These are phyloP conservation scores for Calosoma granatense DNA, from an alignment of 1,140 invertebrate genomes.

Conservation along the genomic window DNA sequence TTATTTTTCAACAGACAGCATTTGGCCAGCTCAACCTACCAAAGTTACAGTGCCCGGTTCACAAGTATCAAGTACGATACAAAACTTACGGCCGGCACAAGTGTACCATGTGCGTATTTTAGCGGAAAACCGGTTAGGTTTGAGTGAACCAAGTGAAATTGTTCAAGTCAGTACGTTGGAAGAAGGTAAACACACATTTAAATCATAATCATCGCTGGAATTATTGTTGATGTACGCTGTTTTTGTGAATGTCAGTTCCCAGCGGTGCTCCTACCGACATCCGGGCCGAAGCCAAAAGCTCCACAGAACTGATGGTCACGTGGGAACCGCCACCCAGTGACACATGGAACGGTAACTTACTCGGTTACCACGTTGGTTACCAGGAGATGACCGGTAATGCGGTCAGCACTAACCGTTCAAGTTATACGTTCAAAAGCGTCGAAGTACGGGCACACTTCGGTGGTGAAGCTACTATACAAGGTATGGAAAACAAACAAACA, in stretches of 20 bases:
- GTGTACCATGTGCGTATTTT: constrained; percentile 84
- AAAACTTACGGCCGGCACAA: constrained; percentile 73
- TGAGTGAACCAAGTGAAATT: constrained; percentile 76
- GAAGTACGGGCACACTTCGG: constrained; percentile 55
- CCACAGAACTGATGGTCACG: constrained; percentile 76
- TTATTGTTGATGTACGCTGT: no score
- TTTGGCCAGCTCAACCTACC: constrained; percentile 63
- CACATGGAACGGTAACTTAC: constrained; percentile 82
- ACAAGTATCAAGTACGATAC: constrained; percentile 65
- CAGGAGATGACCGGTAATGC: constrained; percentile 47
- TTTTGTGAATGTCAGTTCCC: constrained; percentile 50
- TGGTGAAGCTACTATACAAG: constrained; percentile 51
- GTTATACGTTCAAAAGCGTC: constrained; percentile 61
- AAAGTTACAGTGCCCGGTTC: constrained; percentile 69
- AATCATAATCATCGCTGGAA: constrained; percentile 10
- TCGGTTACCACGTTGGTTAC: constrained; percentile 90
- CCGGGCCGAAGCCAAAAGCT: constrained; percentile 75
- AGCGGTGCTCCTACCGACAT: constrained; percentile 77
- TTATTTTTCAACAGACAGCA: constrained; percentile 40
- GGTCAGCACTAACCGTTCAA: constrained; percentile 31
- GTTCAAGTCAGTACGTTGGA: constrained; percentile 72
- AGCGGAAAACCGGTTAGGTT: constrained; percentile 78
- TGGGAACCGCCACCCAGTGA: constrained; percentile 84
- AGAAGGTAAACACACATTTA: constrained; percentile 48
- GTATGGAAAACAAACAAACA: no score